These are phyloP conservation scores for Netelia fuscicornis DNA, from an alignment of 2,888 invertebrate genomes.

Conservation along the genomic window DNA sequence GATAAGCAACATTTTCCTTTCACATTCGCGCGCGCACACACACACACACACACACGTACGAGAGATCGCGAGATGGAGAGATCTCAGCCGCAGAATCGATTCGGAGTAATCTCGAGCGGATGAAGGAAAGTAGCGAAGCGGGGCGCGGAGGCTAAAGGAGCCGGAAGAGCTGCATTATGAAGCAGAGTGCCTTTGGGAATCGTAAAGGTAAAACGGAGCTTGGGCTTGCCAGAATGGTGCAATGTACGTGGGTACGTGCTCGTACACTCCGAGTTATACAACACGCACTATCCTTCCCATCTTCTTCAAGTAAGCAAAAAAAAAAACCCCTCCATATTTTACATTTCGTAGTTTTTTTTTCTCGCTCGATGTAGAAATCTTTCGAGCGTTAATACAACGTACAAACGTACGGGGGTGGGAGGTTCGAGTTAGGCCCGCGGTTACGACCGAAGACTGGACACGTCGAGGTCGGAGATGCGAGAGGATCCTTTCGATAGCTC, in stretches of 20 bases:
- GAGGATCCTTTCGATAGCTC: neutral
- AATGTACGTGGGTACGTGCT: conserved; percentile 22
- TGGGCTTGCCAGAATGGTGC: conserved; percentile 45
- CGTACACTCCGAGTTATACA: conserved; percentile 18
- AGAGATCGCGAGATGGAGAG: too few relatives aligned
- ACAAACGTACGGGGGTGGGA: too few relatives aligned
- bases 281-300: neutral
- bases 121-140: neutral
- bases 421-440: too few relatives aligned
- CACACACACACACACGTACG: too few relatives aligned
- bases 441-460: neutral
- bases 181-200: conserved; percentile 74
- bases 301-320: too few relatives aligned
- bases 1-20: too few relatives aligned
- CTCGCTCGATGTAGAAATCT: conserved; percentile 17
- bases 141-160: conserved; percentile 44
- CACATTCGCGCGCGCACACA: too few relatives aligned
- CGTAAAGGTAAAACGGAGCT: conserved; percentile 65
- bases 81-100: conserved; percentile 56
- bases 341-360: neutral
- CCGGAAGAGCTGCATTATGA: conserved; percentile 77
- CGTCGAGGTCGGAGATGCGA: too few relatives aligned
- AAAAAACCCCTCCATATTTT: too few relatives aligned
- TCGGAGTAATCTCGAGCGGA: conserved; percentile 66
- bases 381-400: conserved; percentile 34